A percentile compares a stretch with the other conserved stretches of the same genome.
phyloP scores from a whole-genome alignment of 2,113 vertebrate genomes.

The Xyrauchen texanus region DNA sequence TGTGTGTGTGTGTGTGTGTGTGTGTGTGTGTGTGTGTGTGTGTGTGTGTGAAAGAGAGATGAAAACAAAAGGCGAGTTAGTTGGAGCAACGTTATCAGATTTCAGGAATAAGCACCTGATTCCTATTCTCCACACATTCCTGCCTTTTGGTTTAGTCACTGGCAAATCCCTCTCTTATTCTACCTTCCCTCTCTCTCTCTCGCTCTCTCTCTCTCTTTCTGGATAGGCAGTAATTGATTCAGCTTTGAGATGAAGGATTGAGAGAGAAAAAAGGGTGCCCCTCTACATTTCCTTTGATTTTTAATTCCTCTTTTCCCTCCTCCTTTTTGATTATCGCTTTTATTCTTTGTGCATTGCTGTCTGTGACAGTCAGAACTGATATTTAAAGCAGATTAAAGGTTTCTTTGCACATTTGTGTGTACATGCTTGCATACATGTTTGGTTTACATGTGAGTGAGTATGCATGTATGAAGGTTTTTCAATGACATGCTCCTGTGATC shows the following conservation, averaged over 20 bases:
- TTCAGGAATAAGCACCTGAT: constrained; percentile 49
- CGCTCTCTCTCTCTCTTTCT: background rate
- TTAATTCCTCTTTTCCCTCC: constrained; percentile 40
- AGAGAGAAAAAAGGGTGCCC: constrained; percentile 34
- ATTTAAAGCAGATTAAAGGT: constrained; percentile 50
- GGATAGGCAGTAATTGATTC: constrained; percentile 50
- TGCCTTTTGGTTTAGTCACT: constrained; percentile 37
- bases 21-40: background rate
- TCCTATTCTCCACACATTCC: constrained; percentile 52
- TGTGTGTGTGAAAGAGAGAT: background rate
- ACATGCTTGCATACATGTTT: constrained; percentile 7
- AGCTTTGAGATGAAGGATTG: constrained; percentile 53
- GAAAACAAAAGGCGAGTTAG: constrained; percentile 32
- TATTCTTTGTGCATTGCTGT: constrained; percentile 35
- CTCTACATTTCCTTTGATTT: constrained; percentile 42
- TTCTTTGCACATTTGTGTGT: constrained; percentile 34
- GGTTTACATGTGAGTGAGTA: background rate
- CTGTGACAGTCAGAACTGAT: constrained; percentile 31
- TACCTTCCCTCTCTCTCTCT: background rate
- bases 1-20: constrained; percentile 23
- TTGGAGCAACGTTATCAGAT: constrained; percentile 27
- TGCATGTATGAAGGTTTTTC: background rate
- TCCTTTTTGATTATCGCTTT: constrained; percentile 43
- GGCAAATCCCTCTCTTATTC: constrained; percentile 37
- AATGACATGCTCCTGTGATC: background rate